Percentiles rank a stretch among this genome's conserved stretches.
These are phyloP conservation scores for Ceratitis capitata DNA, from an alignment of 1,140 invertebrate genomes.

Conservation along the genomic window DNA sequence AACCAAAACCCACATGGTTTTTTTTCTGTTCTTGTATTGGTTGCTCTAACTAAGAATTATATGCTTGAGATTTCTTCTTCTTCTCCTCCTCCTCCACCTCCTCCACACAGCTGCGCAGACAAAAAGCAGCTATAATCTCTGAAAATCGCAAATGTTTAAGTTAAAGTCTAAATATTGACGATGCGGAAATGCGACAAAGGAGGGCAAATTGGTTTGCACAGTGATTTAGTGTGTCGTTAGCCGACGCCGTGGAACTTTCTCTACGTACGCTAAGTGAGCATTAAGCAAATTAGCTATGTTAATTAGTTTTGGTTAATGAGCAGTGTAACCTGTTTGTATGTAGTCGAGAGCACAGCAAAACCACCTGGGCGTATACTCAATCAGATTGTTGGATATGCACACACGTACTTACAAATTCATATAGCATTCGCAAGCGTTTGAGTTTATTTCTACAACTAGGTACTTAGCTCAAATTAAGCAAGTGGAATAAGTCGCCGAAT, in stretches of 20 bases:
- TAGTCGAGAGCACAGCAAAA: neutral
- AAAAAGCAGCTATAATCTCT: neutral
- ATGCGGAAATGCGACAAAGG: neutral
- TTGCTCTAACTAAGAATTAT: too few relatives aligned
- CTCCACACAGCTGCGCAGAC: neutral
- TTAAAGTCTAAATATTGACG: neutral
- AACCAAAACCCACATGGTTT: too few relatives aligned
- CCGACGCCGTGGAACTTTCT: neutral
- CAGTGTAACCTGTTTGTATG: neutral
- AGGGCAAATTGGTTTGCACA: neutral
- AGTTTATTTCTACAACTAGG: neutral
- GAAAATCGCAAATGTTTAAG: neutral
- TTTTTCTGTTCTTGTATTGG: too few relatives aligned
- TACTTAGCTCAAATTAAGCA: neutral
- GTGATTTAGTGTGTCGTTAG: neutral
- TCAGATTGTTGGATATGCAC: neutral
- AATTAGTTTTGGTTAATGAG: slow-evolving; percentile 32
- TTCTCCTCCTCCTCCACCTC: neutral
- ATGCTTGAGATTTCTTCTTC: too few relatives aligned
- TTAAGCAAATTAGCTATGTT: slow-evolving; percentile 29
- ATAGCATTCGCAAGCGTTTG: neutral
- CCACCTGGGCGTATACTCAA: neutral
- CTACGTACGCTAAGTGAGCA: neutral
- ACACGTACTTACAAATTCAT: neutral
- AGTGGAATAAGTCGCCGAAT: neutral